phyloP scores from a whole-genome alignment of 2,797 vertebrate genomes.

The Phrynocephalus forsythii region DNA sequence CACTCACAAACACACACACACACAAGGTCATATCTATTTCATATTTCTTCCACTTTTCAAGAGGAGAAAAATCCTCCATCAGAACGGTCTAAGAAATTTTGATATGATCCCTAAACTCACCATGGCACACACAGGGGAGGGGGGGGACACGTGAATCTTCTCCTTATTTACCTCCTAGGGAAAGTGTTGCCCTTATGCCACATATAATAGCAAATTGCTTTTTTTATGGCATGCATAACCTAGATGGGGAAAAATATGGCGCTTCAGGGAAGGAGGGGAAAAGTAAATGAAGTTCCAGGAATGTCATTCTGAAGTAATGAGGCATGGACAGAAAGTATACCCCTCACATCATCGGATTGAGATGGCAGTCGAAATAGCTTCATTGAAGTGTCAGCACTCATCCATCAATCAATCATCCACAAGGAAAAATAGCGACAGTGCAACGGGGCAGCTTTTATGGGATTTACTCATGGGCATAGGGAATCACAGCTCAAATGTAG shows the following conservation, averaged over 20 bases:
- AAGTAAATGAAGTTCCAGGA: slow-evolving; percentile 99
- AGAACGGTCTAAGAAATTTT: slow-evolving; percentile 76
- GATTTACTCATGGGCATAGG: slow-evolving; percentile 98
- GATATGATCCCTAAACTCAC: slow-evolving; percentile 81
- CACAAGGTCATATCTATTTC: slow-evolving; percentile 41
- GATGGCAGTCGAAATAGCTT: slow-evolving; percentile 99
- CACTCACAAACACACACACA: background rate
- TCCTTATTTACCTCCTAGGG: slow-evolving; percentile 92
- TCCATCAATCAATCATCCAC: slow-evolving; percentile 99
- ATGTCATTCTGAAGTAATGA: slow-evolving; percentile 99
- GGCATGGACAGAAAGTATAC: slow-evolving; percentile 99
- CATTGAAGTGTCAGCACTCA: slow-evolving; percentile 99
- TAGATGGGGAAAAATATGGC: slow-evolving; percentile 87
- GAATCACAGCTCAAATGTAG: slow-evolving; percentile 96
- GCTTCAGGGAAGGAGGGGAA: slow-evolving; percentile 96
- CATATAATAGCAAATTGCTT: slow-evolving; percentile 88
- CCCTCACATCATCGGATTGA: slow-evolving; percentile 99
- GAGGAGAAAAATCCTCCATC: slow-evolving; percentile 43
- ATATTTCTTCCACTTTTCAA: slow-evolving; percentile 45
- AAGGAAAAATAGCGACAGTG: slow-evolving; percentile 96
- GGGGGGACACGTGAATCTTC: slow-evolving; percentile 58
- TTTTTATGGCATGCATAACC: slow-evolving; percentile 90
- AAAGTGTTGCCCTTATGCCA: slow-evolving; percentile 87
- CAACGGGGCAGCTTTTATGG: slow-evolving; percentile 94
- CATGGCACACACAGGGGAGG: slow-evolving; percentile 50